Evolutionary conservation across 2,113 vertebrate species (phyloP), one percentile per base, ranked within the genome.

Genomic region (Tyrannus savana): DNA sequence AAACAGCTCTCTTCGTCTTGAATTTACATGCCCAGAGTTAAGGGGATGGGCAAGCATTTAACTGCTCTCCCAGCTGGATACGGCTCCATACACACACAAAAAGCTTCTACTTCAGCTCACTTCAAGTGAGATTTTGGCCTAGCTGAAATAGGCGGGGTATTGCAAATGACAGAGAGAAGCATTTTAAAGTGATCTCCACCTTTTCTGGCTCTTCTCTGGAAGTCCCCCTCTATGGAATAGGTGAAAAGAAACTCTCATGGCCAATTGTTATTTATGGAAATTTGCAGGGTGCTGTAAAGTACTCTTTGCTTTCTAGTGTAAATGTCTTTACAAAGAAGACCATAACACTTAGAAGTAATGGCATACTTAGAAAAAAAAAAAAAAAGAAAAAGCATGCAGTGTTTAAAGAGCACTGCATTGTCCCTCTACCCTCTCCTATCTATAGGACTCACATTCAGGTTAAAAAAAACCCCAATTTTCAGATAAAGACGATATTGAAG

Each of bases 61-160:
- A 64, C 90, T 89, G 76, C 59, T 89, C 68, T 92, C 95, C 93
- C 93, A 86, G 69, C 55, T 97, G 96, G 87, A 89, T 95, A n/a
- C 0, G 0, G 80, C 84, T 97, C 68, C 85, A 86, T 83, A 77
- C 69, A 84, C 94, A 87, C 62, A 93, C 91, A 96, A 96, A 97
- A 97, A 93, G 89, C 96, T 96, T 96, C 96, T 96, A 93, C 94
- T 96, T 96, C 83, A 97, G 82, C 92, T 95, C 93, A 64, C 92
- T 96, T 97, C 92, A 96, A 96, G 95, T 92, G 97, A 95, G 81
- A 84, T 94, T 92, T 94, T 97, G 95, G 95, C 95, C 95, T 87
- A 92, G 92, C 67, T 94, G 96, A 96, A 96, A 94, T 93, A 97
- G 90, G 92, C 53, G 10, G 94, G 55, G 76, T 91, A 82, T 67